Percentiles rank a stretch among this genome's conserved stretches.
phyloP scores from a whole-genome alignment of 2,888 invertebrate genomes.

The Xestoiulus laeticollis region DNA sequence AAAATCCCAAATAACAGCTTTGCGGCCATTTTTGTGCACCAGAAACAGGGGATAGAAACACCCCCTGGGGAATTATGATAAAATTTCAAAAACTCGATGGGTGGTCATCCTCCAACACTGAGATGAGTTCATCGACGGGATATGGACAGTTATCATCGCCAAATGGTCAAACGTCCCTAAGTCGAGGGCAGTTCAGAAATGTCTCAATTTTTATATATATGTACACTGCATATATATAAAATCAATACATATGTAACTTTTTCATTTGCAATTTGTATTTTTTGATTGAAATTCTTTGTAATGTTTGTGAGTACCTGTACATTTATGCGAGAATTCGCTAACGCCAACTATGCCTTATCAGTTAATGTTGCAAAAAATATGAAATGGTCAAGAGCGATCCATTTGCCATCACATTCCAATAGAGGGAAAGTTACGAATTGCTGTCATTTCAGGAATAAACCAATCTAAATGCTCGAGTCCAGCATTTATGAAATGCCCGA shows the following conservation, averaged over 20 bases:
- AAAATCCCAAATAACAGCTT: slow-evolving; percentile 30
- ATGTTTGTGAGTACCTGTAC: too few species aligned
- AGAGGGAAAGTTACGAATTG: too few species aligned
- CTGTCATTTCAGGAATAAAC: too few species aligned
- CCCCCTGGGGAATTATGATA: neutral
- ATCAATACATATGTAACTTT: neutral
- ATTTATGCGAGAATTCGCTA: too few species aligned
- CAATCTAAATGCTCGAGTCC: too few species aligned
- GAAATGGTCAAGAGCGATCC: too few species aligned
- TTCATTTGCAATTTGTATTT: too few species aligned
- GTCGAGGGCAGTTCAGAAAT: neutral
- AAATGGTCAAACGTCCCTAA: neutral
- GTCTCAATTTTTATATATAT: neutral
- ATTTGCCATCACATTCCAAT: too few species aligned
- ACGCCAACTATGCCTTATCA: too few species aligned
- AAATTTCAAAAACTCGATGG: neutral
- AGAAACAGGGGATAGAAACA: neutral
- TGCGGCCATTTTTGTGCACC: neutral
- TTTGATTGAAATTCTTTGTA: too few species aligned
- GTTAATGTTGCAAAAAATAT: too few species aligned
- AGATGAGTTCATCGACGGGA: slow-evolving; percentile 7
- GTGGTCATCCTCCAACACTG: neutral
- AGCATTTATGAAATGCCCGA: neutral
- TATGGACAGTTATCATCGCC: neutral
- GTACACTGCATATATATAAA: too few species aligned